Conservation (phyloP, 1,140 invertebrate genomes). For the Trialeurodes vaporariorum region DNA sequence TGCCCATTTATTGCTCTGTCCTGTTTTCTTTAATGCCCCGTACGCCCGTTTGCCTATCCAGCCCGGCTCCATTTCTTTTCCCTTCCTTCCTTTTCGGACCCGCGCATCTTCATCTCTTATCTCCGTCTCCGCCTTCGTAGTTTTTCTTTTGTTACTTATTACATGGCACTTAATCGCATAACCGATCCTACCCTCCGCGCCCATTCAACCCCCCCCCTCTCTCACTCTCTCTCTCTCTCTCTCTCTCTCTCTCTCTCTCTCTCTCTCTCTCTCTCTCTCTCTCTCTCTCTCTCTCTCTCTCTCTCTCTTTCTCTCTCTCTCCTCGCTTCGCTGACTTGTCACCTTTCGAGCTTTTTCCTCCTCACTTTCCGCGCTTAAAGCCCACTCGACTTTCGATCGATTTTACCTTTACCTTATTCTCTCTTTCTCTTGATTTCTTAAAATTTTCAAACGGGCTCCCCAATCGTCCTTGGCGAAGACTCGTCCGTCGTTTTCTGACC, state of each 20-base stretch:
- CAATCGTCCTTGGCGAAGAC: too few relatives aligned
- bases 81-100: too few relatives aligned
- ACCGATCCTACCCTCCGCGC: not conserved
- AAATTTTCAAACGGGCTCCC: too few relatives aligned
- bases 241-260: not conserved
- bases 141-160: not conserved
- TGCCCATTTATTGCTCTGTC: not conserved
- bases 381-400: too few relatives aligned
- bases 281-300: not conserved
- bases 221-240: not conserved
- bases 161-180: not conserved
- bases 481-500: too few relatives aligned
- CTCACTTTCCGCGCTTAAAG: too few relatives aligned
- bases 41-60: not conserved
- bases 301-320: not conserved
- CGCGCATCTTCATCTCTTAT: too few relatives aligned
- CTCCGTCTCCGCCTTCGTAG: not conserved
- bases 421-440: too few relatives aligned
- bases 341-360: too few relatives aligned
- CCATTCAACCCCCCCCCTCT: not conserved
- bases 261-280: not conserved
- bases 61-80: not conserved
- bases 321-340: not conserved
- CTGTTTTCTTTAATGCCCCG: not conserved
- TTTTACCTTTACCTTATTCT: too few relatives aligned